Evolutionary conservation across 2,113 vertebrate genomes (phyloP).

Genomic region (Amazona vittata): DNA sequence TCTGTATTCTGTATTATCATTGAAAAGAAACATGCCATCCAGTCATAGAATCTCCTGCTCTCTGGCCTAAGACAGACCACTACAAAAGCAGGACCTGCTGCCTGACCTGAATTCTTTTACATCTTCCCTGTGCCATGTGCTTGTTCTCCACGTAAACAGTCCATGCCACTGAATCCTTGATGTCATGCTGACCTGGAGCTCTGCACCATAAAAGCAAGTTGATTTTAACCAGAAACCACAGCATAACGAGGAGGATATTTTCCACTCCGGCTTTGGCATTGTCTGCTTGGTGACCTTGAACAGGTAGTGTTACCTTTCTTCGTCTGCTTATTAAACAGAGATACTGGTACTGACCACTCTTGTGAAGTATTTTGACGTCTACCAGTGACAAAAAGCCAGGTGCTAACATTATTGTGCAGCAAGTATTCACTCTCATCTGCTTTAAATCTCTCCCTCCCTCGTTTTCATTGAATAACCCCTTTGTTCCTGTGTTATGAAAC

Average conservation of each 20-base stretch:
- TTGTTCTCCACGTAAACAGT: not conserved
- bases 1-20: not conserved
- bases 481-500: slow-evolving; percentile 35
- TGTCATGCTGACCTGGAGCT: not conserved
- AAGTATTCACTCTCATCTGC: slow-evolving; percentile 18
- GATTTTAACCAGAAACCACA: slow-evolving; percentile 6
- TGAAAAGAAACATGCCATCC: not conserved
- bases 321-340: not conserved
- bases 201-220: not conserved
- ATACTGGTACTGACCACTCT: not conserved
- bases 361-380: not conserved
- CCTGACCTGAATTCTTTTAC: not conserved
- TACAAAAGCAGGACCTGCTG: not conserved
- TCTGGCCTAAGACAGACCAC: not conserved
- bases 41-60: not conserved
- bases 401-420: not conserved
- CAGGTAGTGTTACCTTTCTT: not conserved
- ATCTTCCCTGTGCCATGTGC: not conserved
- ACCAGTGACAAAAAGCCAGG: not conserved
- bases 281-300: not conserved
- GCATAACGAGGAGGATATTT: not conserved
- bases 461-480: slow-evolving; percentile 29
- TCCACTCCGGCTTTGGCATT: not conserved
- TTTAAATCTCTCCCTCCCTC: slow-evolving; percentile 28
- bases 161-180: not conserved